Base-by-base conservation (phyloP, 2,797 vertebrate species). In the Enteromius paludinosus region DNA sequence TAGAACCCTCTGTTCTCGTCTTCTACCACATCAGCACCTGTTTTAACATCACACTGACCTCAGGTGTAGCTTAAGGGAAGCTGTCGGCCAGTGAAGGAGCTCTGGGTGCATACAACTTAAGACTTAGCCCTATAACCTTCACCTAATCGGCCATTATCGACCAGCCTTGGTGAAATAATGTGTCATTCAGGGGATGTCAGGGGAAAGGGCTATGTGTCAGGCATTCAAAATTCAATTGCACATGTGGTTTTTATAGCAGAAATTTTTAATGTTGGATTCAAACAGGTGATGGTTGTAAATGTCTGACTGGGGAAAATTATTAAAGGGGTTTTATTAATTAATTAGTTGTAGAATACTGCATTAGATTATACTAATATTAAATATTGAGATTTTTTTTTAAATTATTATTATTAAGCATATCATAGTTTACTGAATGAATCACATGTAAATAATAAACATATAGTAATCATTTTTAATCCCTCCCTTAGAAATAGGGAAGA, bases 61-160 rank as follows among this genome's bases (percentile, higher is more conserved):
- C 41, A 62, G 23, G 82, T 88, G 66, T 76, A 79, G 87, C 82
- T 84, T 77, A 59, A 11, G 81, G 83, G 83, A 23, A 79, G 83
- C 74, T 87, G 5, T 33, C 68, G 73, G 33, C 41, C 30, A 54
- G 78, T 47, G 8, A 2, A 82, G 65, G 8, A 45, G 81, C 79
- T 49, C 23, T 65, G 59, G 79, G 70, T 65, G 70, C 15, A n/a
- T 0, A 11, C 59, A 81, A 14, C 43, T 54, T 28, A 41, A 76
- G 47, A 59, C 47, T 56, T 43, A 66, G 23, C 71, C 9, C 17
- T 76, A 28, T 45, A 45, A 77, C 81, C 49, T 61, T 49, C 73
- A 76, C 73, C 52, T 82, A 23, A 43, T 43, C 2, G 3, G n/a
- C 45, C 47, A 33, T 76, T 35, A 76, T 69, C 5, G 49, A 61